Base-by-base conservation (phyloP, 2,888 invertebrate species). In the Eristalis pertinax region DNA sequence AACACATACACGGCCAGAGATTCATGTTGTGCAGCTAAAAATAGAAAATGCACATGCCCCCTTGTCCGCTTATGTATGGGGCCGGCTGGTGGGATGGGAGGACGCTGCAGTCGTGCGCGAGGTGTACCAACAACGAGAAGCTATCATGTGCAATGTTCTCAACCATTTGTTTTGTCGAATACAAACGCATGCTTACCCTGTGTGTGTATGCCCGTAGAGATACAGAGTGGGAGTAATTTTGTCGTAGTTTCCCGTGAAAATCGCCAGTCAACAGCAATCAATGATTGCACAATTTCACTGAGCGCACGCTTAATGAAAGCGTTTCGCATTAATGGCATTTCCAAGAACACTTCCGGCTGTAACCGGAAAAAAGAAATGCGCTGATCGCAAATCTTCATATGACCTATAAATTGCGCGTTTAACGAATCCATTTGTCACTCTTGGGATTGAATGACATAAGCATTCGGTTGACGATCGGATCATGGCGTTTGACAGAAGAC, bases 21-120 rank as follows among this genome's bases (percentile, higher is more conserved):
- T 76, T 50, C 68, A 41, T 68, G 70, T 76, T 82, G 76, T 67
- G 56, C 72, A 65, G 76, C 84, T 87, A 87, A 83, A 87, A 87
- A 87, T 87, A 87, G 87, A 75, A 69, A 86, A 82, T 72, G 41
- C 77, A 32, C 32, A 70, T 65, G 19, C 62, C 73, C 77, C 32
- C 63, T 63, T 15, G 11, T n/a, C 43, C 22, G 24, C 63, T 70
- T 13, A 65, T 35, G 67, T 60, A n/a, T n/a, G n/a, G 60, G 60
- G 60, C 24, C 26, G 56, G 22, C 13, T 13, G 43, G 74, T 70
- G 78, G 86, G 43, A 75, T 72, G 78, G 56, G 78, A 82, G 72
- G 83, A 78, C 70, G 75, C 77, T 29, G 50, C 68, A 56, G 26
- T 60, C 26, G 26, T 60, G 75, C 72, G 76, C 80, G 80, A 81